Base-by-base conservation (phyloP, 2,113 vertebrate genomes). In the Ceyx margarethae region DNA sequence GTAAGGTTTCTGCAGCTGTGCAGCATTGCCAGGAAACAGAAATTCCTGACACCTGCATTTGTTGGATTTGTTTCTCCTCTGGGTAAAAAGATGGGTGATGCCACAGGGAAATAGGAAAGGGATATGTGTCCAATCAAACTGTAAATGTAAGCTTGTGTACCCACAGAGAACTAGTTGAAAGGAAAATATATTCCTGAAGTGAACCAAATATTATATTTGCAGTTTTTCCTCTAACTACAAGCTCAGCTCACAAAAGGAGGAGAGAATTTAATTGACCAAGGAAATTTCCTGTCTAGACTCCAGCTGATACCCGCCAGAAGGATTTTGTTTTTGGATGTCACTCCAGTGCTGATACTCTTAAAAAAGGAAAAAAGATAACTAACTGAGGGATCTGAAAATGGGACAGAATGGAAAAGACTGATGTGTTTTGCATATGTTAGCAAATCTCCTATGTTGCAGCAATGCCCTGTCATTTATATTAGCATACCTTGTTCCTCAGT, bases 401-500 rank as follows among this genome's bases (percentile, higher is more conserved):
- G 68, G 29, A 50, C 83, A 66, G 79, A 60, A 37, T 1, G 7
- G 48, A 82, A 81, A 35, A 69, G 43, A 61, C 51, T 75, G 61
- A 78, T 89, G 58, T 54, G 51, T 89, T 92, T 91, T 88, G 72
- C 57, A 56, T 74, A 58, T 85, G 61, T 77, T 85, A 92, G 62
- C 60, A 53, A 33, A 81, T 89, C 68, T 91, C n/a, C 60, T 37
- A 0, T 64, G n/a, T 62, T 93, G 94, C 73, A 81, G 58, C 57
- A 3, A 3, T 83, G 54, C 62, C 50, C 67, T 73, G 67, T 77
- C n/a, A 0, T 91, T 65, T 87, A 94, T 94, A 56, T 89, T 92
- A 95, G 93, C 85, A 89, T 94, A 95, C 87, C 91, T 91, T 95
- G 89, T 95, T 87, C 74, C 26, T 71, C 57, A 42, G 83, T 91